A percentile compares a stretch with the other conserved stretches of the same genome.
These are phyloP conservation scores for Cheilosia scutellata DNA, from an alignment of 2,888 invertebrate genomes.

Conservation along the genomic window DNA sequence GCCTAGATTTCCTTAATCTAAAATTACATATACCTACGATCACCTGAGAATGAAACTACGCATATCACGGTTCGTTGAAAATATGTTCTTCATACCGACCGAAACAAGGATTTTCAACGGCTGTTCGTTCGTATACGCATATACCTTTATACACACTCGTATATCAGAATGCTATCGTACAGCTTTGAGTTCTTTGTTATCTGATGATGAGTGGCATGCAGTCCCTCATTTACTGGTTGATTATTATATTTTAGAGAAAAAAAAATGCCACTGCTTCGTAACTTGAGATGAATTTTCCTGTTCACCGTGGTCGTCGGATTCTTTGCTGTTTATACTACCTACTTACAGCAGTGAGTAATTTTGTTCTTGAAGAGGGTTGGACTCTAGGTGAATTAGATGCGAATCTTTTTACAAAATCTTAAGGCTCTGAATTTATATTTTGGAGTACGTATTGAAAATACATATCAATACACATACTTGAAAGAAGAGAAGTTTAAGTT, in stretches of 20 bases:
- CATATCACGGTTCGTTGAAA: conserved; percentile 65
- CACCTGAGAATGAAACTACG: conserved; percentile 71
- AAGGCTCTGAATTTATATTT: conserved; percentile 22
- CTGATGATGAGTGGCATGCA: conserved; percentile 74
- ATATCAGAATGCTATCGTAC: conserved; percentile 53
- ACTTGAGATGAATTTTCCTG: conserved; percentile 78
- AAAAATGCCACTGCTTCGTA: conserved; percentile 73
- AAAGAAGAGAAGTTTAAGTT: conserved; percentile 46
- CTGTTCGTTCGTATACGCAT: neutral
- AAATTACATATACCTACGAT: conserved; percentile 73
- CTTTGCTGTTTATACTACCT: conserved; percentile 50
- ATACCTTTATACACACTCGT: conserved; percentile 11
- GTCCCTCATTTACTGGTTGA: conserved; percentile 74
- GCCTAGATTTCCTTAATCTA: conserved; percentile 69
- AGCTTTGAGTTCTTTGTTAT: conserved; percentile 70
- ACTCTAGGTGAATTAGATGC: conserved; percentile 67
- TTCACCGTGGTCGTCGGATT: conserved; percentile 67
- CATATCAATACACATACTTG: conserved; percentile 15
- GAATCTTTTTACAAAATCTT: conserved; percentile 65
- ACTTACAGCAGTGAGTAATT: conserved; percentile 5
- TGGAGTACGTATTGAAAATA: conserved; percentile 41
- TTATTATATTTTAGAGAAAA: conserved; percentile 69
- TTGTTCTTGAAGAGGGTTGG: conserved; percentile 64
- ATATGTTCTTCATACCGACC: conserved; percentile 36
- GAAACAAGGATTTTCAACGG: conserved; percentile 57